phyloP scores from a whole-genome alignment of 2,797 vertebrate genomes.

The Chaetophractus vellerosus region DNA sequence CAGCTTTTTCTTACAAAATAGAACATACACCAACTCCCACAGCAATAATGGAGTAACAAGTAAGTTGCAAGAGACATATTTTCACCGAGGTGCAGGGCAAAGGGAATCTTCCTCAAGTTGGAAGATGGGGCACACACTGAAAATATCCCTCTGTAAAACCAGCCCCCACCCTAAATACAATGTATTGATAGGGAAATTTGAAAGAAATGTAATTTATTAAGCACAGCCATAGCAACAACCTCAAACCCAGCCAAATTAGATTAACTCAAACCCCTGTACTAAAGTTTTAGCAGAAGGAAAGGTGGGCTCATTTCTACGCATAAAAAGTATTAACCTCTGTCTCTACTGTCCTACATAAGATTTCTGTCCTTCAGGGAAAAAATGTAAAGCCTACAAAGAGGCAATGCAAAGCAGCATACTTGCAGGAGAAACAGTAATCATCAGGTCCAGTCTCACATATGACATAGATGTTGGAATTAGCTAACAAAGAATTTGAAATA shows the following conservation, averaged over 20 bases:
- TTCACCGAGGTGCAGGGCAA: neutral
- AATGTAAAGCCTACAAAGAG: neutral
- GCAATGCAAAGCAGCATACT: neutral
- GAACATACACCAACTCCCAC: neutral
- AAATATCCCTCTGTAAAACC: neutral
- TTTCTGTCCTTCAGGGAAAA: neutral
- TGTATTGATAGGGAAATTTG: neutral
- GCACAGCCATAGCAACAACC: slow-evolving; percentile 24
- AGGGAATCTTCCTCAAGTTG: neutral
- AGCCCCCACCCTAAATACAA: neutral
- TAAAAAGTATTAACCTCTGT: slow-evolving; percentile 12
- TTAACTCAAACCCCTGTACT: slow-evolving; percentile 12
- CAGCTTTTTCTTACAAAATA: neutral
- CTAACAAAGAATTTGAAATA: neutral
- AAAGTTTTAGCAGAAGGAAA: slow-evolving; percentile 39
- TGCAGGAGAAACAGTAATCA: neutral
- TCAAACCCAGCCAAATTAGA: neutral
- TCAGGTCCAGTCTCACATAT: slow-evolving; percentile 17
- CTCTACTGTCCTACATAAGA: neutral
- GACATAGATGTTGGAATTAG: neutral
- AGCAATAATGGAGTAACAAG: neutral
- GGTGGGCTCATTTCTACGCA: neutral
- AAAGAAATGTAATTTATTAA: neutral
- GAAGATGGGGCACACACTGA: too few species aligned
- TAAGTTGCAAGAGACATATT: neutral